phyloP scores from a whole-genome alignment of 92 coral and sea anemone species.

The Paramuricea clavata region DNA sequence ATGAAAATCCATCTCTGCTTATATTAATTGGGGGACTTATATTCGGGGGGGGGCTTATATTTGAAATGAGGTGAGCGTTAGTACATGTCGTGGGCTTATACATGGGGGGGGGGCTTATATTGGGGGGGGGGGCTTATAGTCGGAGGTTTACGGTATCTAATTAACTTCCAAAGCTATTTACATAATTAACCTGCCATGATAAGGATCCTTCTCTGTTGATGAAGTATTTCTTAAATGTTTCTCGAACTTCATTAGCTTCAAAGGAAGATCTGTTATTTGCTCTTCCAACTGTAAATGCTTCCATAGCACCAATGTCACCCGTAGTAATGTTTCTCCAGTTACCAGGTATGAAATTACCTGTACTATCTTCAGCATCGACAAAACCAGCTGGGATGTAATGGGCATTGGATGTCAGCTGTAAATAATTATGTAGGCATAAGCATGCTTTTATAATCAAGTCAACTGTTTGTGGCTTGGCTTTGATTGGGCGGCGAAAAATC shows the following conservation, averaged over 20 bases:
- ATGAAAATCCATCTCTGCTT: too few relatives aligned
- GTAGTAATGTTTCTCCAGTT: neutral
- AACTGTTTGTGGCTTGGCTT: neutral
- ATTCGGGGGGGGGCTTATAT: too few relatives aligned
- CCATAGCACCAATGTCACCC: slow-evolving; percentile 8
- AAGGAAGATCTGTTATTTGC: slow-evolving; percentile 4
- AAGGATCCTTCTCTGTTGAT: neutral
- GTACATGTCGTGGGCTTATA: too few relatives aligned
- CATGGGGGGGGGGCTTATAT: too few relatives aligned
- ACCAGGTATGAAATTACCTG: slow-evolving; percentile 15
- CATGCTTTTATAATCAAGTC: neutral
- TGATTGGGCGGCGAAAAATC: too few relatives aligned
- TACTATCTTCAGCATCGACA: slow-evolving; percentile 18
- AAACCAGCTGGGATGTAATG: slow-evolving; percentile 28
- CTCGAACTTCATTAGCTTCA: slow-evolving; percentile 21
- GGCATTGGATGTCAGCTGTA: slow-evolving; percentile 14
- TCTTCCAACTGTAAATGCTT: slow-evolving; percentile 6
- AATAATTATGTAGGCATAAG: too few relatives aligned
- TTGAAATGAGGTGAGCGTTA: too few relatives aligned
- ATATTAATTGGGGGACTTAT: too few relatives aligned
- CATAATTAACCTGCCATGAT: slow-evolving; percentile 6
- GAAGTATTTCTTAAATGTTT: neutral
- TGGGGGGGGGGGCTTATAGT: too few relatives aligned
- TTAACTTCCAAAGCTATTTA: neutral
- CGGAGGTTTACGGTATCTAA: too few relatives aligned